phyloP scores from a whole-genome alignment of 2,888 invertebrate genomes.

The Cheilosia scutellata region DNA sequence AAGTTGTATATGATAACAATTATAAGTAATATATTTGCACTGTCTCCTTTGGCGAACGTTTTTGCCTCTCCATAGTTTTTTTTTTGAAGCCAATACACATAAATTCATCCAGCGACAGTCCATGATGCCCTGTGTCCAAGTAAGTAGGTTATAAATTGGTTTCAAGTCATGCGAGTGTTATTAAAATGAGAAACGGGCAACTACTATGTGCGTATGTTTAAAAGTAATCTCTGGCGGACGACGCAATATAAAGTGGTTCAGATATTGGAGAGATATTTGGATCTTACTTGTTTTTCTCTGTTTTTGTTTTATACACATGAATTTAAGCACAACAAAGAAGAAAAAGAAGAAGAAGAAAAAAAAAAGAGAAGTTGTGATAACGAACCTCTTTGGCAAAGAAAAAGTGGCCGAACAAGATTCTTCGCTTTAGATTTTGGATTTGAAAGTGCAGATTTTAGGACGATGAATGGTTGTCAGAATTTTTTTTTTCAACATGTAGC shows the following conservation, averaged over 20 bases:
- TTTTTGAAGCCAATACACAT: slow-evolving; percentile 27
- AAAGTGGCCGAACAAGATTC: slow-evolving; percentile 47
- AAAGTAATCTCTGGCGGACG: slow-evolving; percentile 38
- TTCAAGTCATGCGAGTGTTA: slow-evolving; percentile 72
- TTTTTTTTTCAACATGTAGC: not conserved
- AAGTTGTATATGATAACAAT: slow-evolving; percentile 76
- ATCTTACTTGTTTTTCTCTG: not conserved
- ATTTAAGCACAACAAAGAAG: not conserved
- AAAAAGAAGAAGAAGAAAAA: not conserved
- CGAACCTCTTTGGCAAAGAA: slow-evolving; percentile 20
- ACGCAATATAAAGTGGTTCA: slow-evolving; percentile 70
- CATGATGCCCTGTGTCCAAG: slow-evolving; percentile 53
- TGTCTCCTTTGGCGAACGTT: slow-evolving; percentile 59
- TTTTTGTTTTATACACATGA: not conserved
- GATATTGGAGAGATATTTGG: slow-evolving; percentile 59
- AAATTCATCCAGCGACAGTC: slow-evolving; percentile 63
- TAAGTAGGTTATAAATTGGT: slow-evolving; percentile 75
- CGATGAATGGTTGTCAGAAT: slow-evolving; percentile 9
- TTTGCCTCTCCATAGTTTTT: slow-evolving; percentile 36
- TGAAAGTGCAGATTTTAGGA: slow-evolving; percentile 29
- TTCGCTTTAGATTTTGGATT: slow-evolving; percentile 44
- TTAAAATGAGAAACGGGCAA: slow-evolving; percentile 72
- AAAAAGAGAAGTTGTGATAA: slow-evolving; percentile 9
- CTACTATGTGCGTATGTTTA: slow-evolving; percentile 46
- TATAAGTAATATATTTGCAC: slow-evolving; percentile 75